Conservation (phyloP, 1,140 invertebrate genomes). For the Vollenhovia emeryi region DNA sequence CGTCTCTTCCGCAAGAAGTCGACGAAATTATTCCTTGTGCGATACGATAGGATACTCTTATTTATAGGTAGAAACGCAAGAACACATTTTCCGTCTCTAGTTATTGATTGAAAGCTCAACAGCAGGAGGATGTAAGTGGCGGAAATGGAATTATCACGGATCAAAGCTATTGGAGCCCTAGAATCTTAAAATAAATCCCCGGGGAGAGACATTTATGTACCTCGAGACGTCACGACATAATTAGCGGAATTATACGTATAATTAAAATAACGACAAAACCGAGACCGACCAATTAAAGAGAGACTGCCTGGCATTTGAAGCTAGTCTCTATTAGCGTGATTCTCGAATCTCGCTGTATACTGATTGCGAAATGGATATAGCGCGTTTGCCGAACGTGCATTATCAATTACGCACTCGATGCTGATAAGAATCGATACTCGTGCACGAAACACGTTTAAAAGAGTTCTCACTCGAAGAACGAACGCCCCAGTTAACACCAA, state of each 20-base stretch:
- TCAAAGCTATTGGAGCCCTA: background rate
- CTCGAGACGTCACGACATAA: background rate
- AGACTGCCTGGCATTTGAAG: background rate
- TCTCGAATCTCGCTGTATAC: background rate
- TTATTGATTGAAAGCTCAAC: conserved; percentile 24
- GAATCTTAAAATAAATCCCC: background rate
- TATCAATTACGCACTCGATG: background rate
- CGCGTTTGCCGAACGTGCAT: background rate
- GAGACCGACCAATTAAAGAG: background rate
- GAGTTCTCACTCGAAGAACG: too few relatives aligned
- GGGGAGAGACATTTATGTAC: background rate
- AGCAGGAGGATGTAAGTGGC: background rate
- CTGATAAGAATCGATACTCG: background rate
- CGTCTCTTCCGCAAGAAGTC: background rate
- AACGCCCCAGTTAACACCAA: too few relatives aligned
- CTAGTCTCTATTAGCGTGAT: background rate
- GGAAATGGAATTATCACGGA: conserved; percentile 21
- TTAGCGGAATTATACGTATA: background rate
- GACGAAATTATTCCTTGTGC: background rate
- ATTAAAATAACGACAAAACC: background rate
- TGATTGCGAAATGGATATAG: background rate
- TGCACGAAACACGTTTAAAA: background rate
- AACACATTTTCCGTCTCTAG: background rate
- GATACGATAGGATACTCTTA: background rate
- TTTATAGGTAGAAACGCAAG: background rate